phyloP scores from a whole-genome alignment of 2,113 vertebrate genomes.

The Lepus americanus region DNA sequence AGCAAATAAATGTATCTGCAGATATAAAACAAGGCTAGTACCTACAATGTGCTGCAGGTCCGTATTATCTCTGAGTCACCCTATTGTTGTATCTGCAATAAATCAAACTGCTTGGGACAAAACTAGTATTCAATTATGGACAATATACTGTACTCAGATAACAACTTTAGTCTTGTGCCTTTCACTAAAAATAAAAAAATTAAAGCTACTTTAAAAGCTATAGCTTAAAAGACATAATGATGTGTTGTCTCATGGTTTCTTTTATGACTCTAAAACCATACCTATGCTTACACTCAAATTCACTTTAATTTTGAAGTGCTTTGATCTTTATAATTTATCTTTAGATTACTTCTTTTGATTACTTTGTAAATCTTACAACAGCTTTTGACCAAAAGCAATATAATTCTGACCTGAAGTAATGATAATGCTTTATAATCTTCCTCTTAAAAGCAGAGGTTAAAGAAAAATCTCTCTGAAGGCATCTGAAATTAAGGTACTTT shows the following conservation, averaged over 20 bases:
- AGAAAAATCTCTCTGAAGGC: constrained; percentile 91
- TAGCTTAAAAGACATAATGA: constrained; percentile 79
- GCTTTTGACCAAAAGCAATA: constrained; percentile 83
- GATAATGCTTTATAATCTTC: constrained; percentile 89
- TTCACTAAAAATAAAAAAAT: constrained; percentile 61
- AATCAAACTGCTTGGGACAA: constrained; percentile 46
- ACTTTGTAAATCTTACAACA: constrained; percentile 79
- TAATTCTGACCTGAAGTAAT: constrained; percentile 84
- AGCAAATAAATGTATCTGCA: constrained; percentile 53
- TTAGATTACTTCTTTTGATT: constrained; percentile 83
- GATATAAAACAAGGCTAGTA: constrained; percentile 32
- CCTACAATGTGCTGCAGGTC: neutral
- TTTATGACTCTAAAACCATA: constrained; percentile 76
- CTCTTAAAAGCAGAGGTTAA: constrained; percentile 89
- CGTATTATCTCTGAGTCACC: constrained; percentile 32
- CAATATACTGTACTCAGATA: constrained; percentile 49
- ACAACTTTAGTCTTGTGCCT: constrained; percentile 38
- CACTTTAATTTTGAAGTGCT: constrained; percentile 82
- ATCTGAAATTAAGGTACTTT: constrained; percentile 89
- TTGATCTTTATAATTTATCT: constrained; percentile 84
- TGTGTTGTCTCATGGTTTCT: constrained; percentile 61
- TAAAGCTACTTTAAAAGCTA: constrained; percentile 49
- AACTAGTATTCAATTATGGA: constrained; percentile 36
- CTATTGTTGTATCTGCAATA: constrained; percentile 37
- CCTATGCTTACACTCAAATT: constrained; percentile 75